Percentiles rank a stretch among this genome's conserved stretches.
These are phyloP conservation scores for Zelostemma sp. DNA, from an alignment of 1,140 invertebrate species.

Conservation along the genomic window DNA sequence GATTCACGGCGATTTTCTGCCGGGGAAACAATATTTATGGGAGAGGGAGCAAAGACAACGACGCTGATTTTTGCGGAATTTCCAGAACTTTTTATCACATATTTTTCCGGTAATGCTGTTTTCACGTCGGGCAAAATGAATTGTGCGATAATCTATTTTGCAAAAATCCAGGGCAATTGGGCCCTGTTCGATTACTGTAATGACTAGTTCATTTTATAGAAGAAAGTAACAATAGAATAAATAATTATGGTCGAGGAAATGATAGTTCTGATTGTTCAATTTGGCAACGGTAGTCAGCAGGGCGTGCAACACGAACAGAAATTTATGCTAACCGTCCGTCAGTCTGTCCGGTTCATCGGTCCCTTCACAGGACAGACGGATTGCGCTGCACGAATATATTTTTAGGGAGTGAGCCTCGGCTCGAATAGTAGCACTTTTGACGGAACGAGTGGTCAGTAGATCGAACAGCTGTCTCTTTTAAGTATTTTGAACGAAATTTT, in stretches of 20 bases:
- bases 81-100: not conserved
- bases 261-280: conserved; percentile 41
- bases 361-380: conserved; percentile 38
- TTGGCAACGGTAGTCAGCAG: conserved; percentile 33
- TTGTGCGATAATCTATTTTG: too few relatives aligned
- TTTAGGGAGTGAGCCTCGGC: conserved; percentile 53
- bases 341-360: conserved; percentile 50
- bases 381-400: conserved; percentile 52
- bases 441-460: conserved; percentile 54
- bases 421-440: conserved; percentile 52
- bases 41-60: conserved; percentile 30
- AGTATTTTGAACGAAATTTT: conserved; percentile 37
- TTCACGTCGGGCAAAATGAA: not conserved
- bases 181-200: not conserved
- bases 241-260: conserved; percentile 13
- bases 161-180: too few relatives aligned
- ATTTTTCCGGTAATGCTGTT: not conserved
- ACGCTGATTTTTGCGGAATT: not conserved
- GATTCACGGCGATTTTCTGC: conserved; percentile 45
- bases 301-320: conserved; percentile 57
- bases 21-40: conserved; percentile 40
- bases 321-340: conserved; percentile 52
- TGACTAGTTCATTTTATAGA: not conserved
- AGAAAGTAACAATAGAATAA: conserved; percentile 1
- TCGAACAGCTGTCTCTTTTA: conserved; percentile 64